Evolutionary conservation across 1,140 invertebrate genomes (phyloP), one percentile per base, ranked within the genome.

Genomic region (Manduca sexta): DNA sequence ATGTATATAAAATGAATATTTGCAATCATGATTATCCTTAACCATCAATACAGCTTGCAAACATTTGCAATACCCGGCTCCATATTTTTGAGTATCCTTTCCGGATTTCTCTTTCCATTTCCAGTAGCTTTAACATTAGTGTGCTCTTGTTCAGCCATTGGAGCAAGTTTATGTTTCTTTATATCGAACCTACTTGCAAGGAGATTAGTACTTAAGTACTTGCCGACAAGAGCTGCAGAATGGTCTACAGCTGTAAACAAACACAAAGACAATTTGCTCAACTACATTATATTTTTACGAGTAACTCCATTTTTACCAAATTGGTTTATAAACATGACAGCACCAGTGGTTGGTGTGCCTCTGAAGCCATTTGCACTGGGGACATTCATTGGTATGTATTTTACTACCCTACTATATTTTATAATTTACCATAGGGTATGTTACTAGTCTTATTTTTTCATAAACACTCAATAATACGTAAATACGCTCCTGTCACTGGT

Each of bases 21-120:
- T n/a, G n/a, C n/a, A n/a, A n/a, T 6, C 7, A 47, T 31, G 45
- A 61, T 58, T 37, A 65, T 83, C 71, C 78, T 86, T 75, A 70
- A 86, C 54, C 49, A 49, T 39, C 47, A 46, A 46, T 60, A 67
- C 78, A 98, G 97, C 87, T 90, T 99, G 61, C 98, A 99, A 91
- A 98, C 98, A 53, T 99, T 99, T 88, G 98, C 98, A 60, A 99
- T 99, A 87, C 98, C 98, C 60, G 98, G 98, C 59, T 99, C 98
- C 21, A 94, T 99, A 74, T 99, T 99, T 78, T 87, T 99, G 30
- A 99, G 97, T 52, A 98, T 99, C 61, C 87, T 99, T 16, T 97
- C 96, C 54, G 98, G 98, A 58, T 99, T 98, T 87, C 87, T 99
- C 2, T 99, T 99, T 76, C 94, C 95, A 51, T 99, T 99, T 86